Conservation (phyloP, 2,113 vertebrate species). For the Gasterosteus aculeatus region DNA sequence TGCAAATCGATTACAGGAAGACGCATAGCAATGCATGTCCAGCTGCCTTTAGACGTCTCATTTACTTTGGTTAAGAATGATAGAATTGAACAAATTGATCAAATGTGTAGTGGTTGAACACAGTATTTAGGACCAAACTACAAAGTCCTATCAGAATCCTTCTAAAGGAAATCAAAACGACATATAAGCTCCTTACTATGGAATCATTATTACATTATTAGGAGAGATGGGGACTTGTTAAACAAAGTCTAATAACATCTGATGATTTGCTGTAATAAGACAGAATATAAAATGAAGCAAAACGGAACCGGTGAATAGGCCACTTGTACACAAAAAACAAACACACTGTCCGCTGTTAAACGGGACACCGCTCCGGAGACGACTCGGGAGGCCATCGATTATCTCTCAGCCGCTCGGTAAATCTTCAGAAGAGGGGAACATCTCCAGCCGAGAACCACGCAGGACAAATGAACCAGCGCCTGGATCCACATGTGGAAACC, state of each 20-base stretch:
- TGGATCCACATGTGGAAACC: neutral
- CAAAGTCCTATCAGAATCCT: neutral
- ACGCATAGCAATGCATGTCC: neutral
- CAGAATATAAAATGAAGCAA: neutral
- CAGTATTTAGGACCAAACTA: neutral
- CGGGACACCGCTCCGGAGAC: constrained; percentile 27
- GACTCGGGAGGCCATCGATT: constrained; percentile 38
- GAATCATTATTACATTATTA: neutral
- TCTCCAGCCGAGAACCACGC: neutral
- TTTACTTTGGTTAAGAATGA: neutral
- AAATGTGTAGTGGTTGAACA: neutral
- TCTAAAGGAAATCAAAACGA: neutral
- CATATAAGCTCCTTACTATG: neutral
- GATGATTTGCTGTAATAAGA: neutral
- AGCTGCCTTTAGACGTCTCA: neutral
- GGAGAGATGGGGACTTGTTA: neutral
- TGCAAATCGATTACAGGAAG: neutral
- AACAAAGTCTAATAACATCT: neutral
- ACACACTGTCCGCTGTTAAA: constrained; percentile 16
- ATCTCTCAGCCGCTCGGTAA: constrained; percentile 18
- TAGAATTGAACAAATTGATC: neutral
- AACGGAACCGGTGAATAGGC: neutral
- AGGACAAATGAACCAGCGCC: neutral
- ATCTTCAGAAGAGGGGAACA: constrained; percentile 26
- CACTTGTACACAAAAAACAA: neutral